Evolutionary conservation across 2,888 invertebrate species (phyloP).

Genomic region (Ecdyonurus torrentis): DNA sequence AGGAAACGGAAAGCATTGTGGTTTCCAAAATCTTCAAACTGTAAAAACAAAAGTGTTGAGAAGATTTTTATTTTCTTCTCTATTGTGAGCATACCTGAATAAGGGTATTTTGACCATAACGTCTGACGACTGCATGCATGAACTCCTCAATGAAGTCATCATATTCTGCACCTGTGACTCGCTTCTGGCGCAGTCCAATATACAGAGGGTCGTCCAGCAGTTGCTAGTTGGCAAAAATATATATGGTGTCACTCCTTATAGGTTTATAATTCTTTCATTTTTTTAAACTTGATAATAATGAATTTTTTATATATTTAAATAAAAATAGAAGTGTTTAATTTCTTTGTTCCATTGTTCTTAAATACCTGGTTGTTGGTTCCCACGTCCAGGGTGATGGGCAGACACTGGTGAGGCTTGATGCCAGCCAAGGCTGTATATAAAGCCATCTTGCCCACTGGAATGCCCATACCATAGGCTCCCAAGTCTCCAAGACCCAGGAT

Average conservation of each 20-base stretch:
- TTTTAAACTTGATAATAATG: no score
- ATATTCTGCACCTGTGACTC: slow-evolving; percentile 71
- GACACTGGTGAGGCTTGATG: slow-evolving; percentile 87
- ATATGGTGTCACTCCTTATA: not conserved
- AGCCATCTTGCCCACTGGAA: slow-evolving; percentile 92
- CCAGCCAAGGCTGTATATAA: slow-evolving; percentile 93
- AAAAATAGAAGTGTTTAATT: not conserved
- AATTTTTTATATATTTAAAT: not conserved
- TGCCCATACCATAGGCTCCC: slow-evolving; percentile 95
- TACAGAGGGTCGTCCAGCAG: slow-evolving; percentile 86
- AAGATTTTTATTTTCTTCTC: not conserved
- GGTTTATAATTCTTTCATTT: not conserved
- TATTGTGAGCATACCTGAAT: slow-evolving; percentile 33
- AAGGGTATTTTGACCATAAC: slow-evolving; percentile 72
- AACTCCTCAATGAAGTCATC: slow-evolving; percentile 93
- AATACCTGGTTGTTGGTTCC: slow-evolving; percentile 78
- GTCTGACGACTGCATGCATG: slow-evolving; percentile 79
- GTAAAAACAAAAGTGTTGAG: slow-evolving; percentile 24
- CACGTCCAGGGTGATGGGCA: slow-evolving; percentile 87
- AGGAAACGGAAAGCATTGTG: slow-evolving; percentile 89
- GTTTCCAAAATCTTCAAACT: slow-evolving; percentile 98
- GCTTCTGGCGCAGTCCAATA: slow-evolving; percentile 75
- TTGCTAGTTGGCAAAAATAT: slow-evolving; percentile 34
- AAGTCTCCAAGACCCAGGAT: slow-evolving; percentile 94
- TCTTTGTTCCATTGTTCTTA: not conserved